Base-by-base conservation (phyloP, 2,888 invertebrate species). In the Dermolepida albohirtum region DNA sequence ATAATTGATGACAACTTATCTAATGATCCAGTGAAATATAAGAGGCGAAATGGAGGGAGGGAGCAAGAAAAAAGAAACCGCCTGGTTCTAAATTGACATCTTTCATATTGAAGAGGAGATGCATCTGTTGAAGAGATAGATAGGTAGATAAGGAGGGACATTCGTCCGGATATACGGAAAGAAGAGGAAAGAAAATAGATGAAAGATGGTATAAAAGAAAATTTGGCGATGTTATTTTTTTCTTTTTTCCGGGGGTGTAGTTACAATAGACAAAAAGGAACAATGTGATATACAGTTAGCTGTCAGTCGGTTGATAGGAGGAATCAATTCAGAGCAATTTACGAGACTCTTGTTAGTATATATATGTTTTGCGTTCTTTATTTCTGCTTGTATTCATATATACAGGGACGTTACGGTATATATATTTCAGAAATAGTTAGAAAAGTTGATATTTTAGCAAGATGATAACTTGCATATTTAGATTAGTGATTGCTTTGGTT, bases 221-320 rank as follows among this genome's bases (percentile, higher is more conserved):
- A 59, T 59, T 59, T 44, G 44, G 41, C 29, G 41, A 17, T 27
- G 55, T 41, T 41, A 55, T 59, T 59, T 59, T 59, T 57, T 59
- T 29, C 40, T 29, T 8, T 27, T 50, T n/a, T 50, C 17, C 50
- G 17, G 47, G 51, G 39, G 40, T 16, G 55, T 11, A 14, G 34
- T 17, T 14, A 69, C 69, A 74, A 71, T 69, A 67, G 68, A 69
- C 59, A 68, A 65, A 70, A 73, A 73, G 34, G 34, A 74, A 74
- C 73, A 73, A 73, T 73, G 71, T 74, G 70, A 74, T 73, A 71
- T 70, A 74, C 73, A 65, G 74, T 64, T 39, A 66, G 39, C 71
- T 72, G 74, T 74, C 74, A 71, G 67, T 67, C 51, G 65, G 62
- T 69, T 68, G 73, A 74, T 72, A 71, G 73, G 71, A 72, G 66